Evolutionary conservation across 2,113 vertebrate species (phyloP).

Genomic region (Procavia capensis): DNA sequence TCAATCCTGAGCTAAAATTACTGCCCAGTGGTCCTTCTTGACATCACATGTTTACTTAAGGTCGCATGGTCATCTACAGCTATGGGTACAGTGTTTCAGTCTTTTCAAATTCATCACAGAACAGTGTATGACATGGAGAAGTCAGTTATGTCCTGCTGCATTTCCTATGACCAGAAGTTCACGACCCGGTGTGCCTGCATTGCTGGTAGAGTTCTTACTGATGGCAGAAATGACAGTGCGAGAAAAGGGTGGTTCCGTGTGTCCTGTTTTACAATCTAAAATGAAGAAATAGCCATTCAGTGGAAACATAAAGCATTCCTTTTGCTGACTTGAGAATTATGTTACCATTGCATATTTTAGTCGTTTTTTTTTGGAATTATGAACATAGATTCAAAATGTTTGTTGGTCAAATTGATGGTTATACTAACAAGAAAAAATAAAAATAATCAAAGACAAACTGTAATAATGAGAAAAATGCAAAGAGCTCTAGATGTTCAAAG

Average conservation of each 20-base stretch:
- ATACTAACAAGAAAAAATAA: neutral
- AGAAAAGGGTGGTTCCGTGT: slow-evolving; percentile 46
- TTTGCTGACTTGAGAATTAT: slow-evolving; percentile 10
- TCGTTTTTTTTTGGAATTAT: neutral
- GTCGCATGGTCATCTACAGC: slow-evolving; percentile 75
- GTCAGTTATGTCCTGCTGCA: slow-evolving; percentile 40
- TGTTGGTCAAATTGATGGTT: neutral
- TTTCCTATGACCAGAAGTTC: slow-evolving; percentile 78
- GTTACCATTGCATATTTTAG: neutral
- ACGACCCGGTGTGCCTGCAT: slow-evolving; percentile 57
- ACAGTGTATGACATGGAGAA: slow-evolving; percentile 53
- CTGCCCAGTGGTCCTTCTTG: slow-evolving; percentile 56
- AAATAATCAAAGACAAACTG: neutral
- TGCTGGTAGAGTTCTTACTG: slow-evolving; percentile 60
- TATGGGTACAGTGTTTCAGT: slow-evolving; percentile 32
- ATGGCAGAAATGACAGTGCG: slow-evolving; percentile 48
- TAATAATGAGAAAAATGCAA: neutral
- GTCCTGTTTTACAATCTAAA: slow-evolving; percentile 37
- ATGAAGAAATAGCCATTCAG: neutral
- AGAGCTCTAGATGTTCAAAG: neutral
- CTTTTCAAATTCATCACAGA: slow-evolving; percentile 50
- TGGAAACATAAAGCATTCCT: neutral
- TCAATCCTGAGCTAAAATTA: slow-evolving; percentile 65
- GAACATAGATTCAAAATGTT: neutral
- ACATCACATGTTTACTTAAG: slow-evolving; percentile 78